These are phyloP conservation scores for Melolontha melolontha DNA, from an alignment of 2,888 invertebrate genomes.

Conservation along the genomic window DNA sequence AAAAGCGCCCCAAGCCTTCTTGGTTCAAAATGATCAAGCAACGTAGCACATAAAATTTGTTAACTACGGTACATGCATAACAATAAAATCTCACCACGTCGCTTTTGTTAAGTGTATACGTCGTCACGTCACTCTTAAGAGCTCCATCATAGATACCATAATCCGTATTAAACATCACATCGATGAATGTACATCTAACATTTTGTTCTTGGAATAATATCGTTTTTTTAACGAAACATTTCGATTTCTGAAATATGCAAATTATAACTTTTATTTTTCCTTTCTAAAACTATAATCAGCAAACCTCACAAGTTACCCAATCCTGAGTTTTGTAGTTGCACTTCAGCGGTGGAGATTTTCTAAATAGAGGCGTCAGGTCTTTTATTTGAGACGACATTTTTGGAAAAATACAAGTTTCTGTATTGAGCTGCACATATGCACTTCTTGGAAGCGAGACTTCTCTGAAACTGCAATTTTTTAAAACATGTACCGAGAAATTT, in stretches of 20 bases:
- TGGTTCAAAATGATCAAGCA: no score
- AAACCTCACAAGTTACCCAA: conserved; percentile 23
- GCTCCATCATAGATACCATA: conserved; percentile 7
- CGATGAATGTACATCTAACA: conserved; percentile 20
- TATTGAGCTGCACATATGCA: neutral
- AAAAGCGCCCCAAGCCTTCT: no score
- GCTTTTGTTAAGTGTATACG: conserved; percentile 24
- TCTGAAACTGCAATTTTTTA: conserved; percentile 1
- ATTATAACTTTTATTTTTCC: neutral
- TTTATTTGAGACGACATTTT: neutral
- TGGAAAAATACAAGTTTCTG: conserved; percentile 8
- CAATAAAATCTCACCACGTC: conserved; percentile 23
- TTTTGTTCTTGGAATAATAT: neutral
- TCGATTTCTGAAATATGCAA: conserved; percentile 29
- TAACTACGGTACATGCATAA: no score
- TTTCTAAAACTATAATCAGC: neutral
- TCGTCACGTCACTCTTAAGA: neutral
- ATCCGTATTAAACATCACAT: conserved; percentile 9
- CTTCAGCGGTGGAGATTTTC: neutral
- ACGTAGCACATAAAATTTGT: no score
- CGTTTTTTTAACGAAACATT: conserved; percentile 11
- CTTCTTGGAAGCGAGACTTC: neutral
- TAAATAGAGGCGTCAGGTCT: neutral
- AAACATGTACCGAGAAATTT: no score
- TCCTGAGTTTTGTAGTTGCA: neutral